Conservation (phyloP, 1,140 invertebrate species). For the Arctopsyche grandis region DNA sequence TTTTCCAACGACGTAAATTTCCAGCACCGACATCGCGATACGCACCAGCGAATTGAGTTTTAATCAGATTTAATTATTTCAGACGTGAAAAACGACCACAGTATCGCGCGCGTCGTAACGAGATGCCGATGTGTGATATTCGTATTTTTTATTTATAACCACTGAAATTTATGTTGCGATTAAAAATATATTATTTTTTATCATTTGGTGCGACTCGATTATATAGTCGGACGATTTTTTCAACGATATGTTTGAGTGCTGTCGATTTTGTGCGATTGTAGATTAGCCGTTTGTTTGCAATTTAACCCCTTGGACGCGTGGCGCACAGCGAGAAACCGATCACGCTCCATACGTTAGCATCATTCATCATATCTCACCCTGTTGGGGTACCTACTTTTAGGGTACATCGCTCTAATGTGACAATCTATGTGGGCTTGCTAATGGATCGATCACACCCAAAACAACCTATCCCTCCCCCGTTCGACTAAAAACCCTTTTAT, state of each 20-base stretch:
- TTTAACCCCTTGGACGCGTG: constrained; percentile 37
- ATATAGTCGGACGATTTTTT: too few species aligned
- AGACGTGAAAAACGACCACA: constrained; percentile 3
- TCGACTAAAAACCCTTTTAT: not conserved
- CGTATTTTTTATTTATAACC: constrained; percentile 2
- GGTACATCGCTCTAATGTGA: constrained; percentile 32
- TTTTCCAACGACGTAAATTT: not conserved
- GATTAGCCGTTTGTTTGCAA: too few species aligned
- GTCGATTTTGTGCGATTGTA: too few species aligned
- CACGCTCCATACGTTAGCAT: not conserved
- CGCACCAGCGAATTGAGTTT: not conserved
- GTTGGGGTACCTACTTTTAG: not conserved
- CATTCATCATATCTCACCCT: constrained; percentile 30
- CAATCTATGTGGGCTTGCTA: constrained; percentile 36
- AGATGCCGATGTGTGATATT: constrained; percentile 13
- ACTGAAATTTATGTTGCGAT: not conserved
- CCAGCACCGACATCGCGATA: not conserved
- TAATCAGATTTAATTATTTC: constrained; percentile 26
- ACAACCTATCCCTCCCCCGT: not conserved
- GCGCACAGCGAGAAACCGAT: not conserved
- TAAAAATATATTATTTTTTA: too few species aligned
- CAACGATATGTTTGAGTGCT: too few species aligned
- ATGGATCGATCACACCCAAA: constrained; percentile 23
- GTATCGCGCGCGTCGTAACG: not conserved
- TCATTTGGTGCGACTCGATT: too few species aligned